These are phyloP conservation scores for Sebastes wilsoni DNA, from an alignment of 2,797 vertebrate species.

Conservation along the genomic window DNA sequence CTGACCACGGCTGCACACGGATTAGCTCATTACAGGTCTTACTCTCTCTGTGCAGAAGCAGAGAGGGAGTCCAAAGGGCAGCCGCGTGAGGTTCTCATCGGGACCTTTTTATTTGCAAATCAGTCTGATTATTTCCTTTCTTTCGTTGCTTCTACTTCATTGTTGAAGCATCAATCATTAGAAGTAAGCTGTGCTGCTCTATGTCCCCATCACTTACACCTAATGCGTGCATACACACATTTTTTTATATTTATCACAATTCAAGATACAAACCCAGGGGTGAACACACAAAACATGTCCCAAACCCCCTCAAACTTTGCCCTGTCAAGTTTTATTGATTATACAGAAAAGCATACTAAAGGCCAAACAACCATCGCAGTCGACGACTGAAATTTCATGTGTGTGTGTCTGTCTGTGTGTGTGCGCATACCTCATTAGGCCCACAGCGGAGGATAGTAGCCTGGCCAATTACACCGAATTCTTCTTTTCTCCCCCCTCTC, in stretches of 20 bases:
- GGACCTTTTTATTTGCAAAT: conserved; percentile 55
- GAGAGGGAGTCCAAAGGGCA: conserved; percentile 40
- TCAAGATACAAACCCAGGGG: background rate
- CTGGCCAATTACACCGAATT: conserved; percentile 68
- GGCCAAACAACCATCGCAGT: conserved; percentile 15
- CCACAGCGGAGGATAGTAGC: conserved; percentile 62
- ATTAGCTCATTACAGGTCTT: conserved; percentile 76
- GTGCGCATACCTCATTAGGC: conserved; percentile 73
- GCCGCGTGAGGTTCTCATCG: conserved; percentile 50
- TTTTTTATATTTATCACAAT: background rate
- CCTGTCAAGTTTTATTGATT: conserved; percentile 51
- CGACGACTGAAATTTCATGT: conserved; percentile 17
- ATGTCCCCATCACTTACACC: background rate
- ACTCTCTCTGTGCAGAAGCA: conserved; percentile 29
- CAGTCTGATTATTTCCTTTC: conserved; percentile 25
- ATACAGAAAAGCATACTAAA: conserved; percentile 32
- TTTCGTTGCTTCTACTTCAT: background rate
- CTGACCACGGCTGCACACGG: conserved; percentile 60
- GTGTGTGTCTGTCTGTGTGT: conserved; percentile 1
- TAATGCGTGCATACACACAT: background rate
- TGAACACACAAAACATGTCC: background rate
- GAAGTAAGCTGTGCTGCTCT: background rate
- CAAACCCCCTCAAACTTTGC: conserved; percentile 11
- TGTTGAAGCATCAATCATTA: background rate
- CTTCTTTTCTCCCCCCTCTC: conserved; percentile 20